phyloP scores from a whole-genome alignment of 2,113 vertebrate species.

The Eonycteris spelaea region DNA sequence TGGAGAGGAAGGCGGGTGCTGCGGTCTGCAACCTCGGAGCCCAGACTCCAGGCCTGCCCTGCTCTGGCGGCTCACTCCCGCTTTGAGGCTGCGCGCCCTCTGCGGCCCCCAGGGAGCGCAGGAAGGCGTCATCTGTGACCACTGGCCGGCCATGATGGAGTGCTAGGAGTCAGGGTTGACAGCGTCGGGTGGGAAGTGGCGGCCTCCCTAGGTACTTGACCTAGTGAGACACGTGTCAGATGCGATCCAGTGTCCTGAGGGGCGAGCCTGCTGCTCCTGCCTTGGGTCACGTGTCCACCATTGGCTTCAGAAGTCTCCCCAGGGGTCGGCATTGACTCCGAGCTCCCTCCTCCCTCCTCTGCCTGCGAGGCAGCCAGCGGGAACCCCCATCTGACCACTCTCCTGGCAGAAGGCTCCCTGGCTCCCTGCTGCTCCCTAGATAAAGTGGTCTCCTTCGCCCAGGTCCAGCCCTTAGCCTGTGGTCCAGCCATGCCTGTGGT shows the following conservation, averaged over 20 bases:
- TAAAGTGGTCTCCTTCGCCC: no score
- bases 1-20: not conserved
- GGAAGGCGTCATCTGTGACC: not conserved
- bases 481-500: not conserved
- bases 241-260: not conserved
- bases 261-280: not conserved
- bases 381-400: not conserved
- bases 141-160: not conserved
- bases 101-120: accelerated
- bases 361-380: not conserved
- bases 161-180: not conserved
- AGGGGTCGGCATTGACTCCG: not conserved
- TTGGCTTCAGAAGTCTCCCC: not conserved
- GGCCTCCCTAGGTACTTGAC: not conserved
- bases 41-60: not conserved
- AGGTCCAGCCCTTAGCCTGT: not conserved
- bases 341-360: not conserved
- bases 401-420: not conserved
- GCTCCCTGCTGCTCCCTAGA: not conserved
- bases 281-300: not conserved
- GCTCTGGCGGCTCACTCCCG: not conserved
- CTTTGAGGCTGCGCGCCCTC: not conserved
- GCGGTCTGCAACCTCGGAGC: not conserved
- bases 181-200: not conserved
- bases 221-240: not conserved